Evolutionary conservation across 2,888 invertebrate species (phyloP), one percentile per base, ranked within the genome.

Genomic region (Slavum lentiscoides): DNA sequence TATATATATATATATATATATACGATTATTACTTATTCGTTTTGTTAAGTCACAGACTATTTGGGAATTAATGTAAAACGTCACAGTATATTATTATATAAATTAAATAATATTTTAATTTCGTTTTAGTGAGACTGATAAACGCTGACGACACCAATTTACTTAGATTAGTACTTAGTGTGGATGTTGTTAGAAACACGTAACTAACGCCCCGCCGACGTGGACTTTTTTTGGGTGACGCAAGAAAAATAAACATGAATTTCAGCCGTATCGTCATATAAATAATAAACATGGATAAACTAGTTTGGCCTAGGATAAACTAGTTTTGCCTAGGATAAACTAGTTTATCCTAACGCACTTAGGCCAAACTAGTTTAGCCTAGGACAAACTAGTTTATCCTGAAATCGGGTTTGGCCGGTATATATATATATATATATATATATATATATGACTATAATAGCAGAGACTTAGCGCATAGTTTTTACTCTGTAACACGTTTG

Each of bases 81-180:
- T 58, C 74, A 58, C 66, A 53, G 55, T 53, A 11, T 15, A n/a
- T n/a, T n/a, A n/a, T n/a, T n/a, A n/a, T n/a, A 66, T 66, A 74
- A 66, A 55, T 21, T 67, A 55, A 43, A 43, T 7, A 55, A 39
- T 59, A 73, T 68, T 53, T 55, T 58, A 37, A 70, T 66, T 59
- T 72, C 21, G 64, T 80, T 69, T 77, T 77, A 70, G 75, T 64
- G 80, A 80, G 80, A 80, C 80, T 80, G 80, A 80, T 70, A 70
- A 53, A 58, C 49, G 80, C 80, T 80, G 64, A 72, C 80, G 72
- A 80, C 80, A 80, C 80, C 80, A 80, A 80, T 72, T 80, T 80
- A 72, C 68, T 72, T 80, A 80, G 62, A 43, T 64, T 72, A 80
- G 69, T 55, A 37, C n/a, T 49, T 74, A 68, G 43, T 70, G 37